Base-by-base conservation (phyloP, 2,797 vertebrate species). In the Anisognathus igniventris region DNA sequence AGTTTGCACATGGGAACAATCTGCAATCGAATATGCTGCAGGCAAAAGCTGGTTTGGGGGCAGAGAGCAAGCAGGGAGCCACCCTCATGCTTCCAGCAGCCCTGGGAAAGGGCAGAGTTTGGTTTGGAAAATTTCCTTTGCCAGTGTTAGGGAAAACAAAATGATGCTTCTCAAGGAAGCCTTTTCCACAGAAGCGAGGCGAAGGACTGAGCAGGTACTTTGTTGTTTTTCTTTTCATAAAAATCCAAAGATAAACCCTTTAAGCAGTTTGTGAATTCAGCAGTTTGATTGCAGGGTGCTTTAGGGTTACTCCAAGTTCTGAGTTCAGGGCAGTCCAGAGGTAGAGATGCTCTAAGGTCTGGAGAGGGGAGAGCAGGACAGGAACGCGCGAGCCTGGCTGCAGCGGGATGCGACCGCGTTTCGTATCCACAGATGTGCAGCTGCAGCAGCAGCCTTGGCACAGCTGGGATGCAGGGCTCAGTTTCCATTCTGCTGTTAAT, bases 401-500 rank as follows among this genome's bases (percentile, higher is more conserved):
- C 35, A 23, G 67, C 1, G 1, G 21, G 61, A 35, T 25, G 42
- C 2, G 14, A 6, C 33, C 1, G 47, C 13, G 0, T 25, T 48
- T 17, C 42, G 0, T 2, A 4, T 4, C 67, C 74, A 10, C 0
- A 0, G 16, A 19, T 0, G 1, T 1, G 31, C 7, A 70, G 11
- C 0, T 47, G 48, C 7, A 3, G 61, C 53, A 65, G 48, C 45
- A 78, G 0, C 0, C 4, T 16, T 3, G 28, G 12, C 74, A 33
- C 24, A 44, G 54, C 66, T 2, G 10, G 33, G 28, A 23, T 70
- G 35, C 3, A 10, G 39, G 40, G 6, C 24, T 70, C 6, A 0
- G 4, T 21, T 72, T 51, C n/a, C 1, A 0, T 22, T 33, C 12
- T 3, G 4, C 2, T n/a, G 6, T 57, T 68, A 35, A 40, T 45